Conservation (phyloP, 2,113 vertebrate species). For the Gopherus flavomarginatus region DNA sequence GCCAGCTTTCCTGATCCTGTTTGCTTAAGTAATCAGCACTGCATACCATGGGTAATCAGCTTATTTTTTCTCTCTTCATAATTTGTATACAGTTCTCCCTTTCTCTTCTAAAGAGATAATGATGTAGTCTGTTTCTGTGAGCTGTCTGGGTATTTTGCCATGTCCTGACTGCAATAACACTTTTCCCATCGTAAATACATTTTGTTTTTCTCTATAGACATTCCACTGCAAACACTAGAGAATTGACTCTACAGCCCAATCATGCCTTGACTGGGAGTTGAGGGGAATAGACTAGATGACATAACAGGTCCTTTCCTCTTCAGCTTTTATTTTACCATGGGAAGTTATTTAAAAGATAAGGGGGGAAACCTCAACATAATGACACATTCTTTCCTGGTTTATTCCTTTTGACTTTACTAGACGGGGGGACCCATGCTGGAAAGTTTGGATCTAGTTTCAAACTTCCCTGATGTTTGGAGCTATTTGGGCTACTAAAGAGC, state of each 20-base stretch:
- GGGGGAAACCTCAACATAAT: not conserved
- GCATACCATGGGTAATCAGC: not conserved
- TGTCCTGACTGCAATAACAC: not conserved
- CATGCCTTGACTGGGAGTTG: not conserved
- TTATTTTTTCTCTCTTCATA: not conserved
- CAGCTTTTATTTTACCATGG: not conserved
- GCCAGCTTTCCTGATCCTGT: not conserved
- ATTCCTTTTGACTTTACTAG: accelerated
- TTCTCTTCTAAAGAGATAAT: not conserved
- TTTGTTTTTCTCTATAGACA: not conserved
- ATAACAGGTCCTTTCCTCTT: not conserved
- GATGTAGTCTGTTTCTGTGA: not conserved
- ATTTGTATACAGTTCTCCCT: not conserved
- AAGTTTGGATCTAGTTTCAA: not conserved
- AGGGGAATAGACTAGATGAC: not conserved
- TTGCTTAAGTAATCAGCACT: constrained; percentile 20
- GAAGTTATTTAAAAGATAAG: constrained; percentile 1
- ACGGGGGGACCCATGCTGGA: not conserved
- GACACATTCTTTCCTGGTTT: not conserved
- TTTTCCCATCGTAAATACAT: not conserved
- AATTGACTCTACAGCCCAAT: not conserved
- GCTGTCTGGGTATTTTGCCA: not conserved
- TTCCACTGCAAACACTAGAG: not conserved
- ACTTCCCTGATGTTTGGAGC: not conserved
- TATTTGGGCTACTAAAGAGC: not conserved